Conservation (phyloP, 2,113 vertebrate genomes). For the Salminus brasiliensis region DNA sequence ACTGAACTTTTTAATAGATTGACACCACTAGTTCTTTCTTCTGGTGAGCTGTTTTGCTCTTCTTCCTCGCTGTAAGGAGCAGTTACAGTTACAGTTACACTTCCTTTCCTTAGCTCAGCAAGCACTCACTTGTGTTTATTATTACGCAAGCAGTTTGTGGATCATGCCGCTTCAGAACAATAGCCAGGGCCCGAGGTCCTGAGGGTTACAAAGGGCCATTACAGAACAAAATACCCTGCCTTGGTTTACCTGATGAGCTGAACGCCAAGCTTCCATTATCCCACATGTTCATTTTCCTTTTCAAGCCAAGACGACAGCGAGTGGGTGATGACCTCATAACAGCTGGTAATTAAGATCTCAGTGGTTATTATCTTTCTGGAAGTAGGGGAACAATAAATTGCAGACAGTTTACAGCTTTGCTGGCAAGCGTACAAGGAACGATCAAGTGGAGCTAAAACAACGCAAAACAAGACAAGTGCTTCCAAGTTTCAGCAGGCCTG, state of each 20-base stretch:
- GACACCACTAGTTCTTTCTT: no score
- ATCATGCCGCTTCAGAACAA: background rate
- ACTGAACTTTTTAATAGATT: no score
- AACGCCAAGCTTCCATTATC: background rate
- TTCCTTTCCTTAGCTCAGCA: background rate
- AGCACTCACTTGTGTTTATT: background rate
- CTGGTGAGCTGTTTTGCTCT: no score
- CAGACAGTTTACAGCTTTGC: background rate
- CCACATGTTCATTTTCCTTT: background rate
- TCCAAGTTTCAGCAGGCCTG: slow-evolving; percentile 33
- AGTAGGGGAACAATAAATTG: slow-evolving; percentile 20
- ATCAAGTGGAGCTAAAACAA: slow-evolving; percentile 16
- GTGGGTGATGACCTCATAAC: background rate
- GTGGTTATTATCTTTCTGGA: slow-evolving; percentile 1
- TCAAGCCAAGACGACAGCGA: background rate
- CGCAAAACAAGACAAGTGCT: background rate
- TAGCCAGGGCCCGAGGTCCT: slow-evolving; percentile 8
- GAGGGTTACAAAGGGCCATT: background rate
- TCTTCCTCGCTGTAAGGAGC: no score
- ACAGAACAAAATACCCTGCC: background rate
- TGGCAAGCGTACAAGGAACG: slow-evolving; percentile 32
- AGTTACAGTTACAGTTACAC: no score
- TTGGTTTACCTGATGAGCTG: background rate
- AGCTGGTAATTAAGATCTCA: slow-evolving; percentile 6
- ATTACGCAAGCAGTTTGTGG: slow-evolving; percentile 5